Base-by-base conservation (phyloP, 2,888 invertebrate species). In the Xestia rhomboidea region DNA sequence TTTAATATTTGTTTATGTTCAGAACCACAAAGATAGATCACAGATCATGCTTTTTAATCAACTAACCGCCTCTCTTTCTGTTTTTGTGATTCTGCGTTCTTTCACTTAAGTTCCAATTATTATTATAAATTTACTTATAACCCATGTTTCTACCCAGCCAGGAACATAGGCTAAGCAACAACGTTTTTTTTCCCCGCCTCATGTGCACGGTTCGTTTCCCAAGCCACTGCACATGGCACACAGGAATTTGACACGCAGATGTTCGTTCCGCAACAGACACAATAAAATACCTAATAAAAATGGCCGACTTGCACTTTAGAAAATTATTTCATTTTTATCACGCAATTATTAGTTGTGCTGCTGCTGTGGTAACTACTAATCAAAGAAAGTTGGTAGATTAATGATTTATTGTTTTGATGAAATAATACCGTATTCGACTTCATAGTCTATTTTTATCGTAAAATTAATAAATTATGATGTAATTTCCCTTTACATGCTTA, bases 161-260 rank as follows among this genome's bases (percentile, higher is more conserved):
- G 87, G 69, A 77, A 44, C 88, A 88, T 89, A 90, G 89, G 83
- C 76, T 73, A 91, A 91, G 91, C 85, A 89, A 89, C 89, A 88
- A 89, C 83, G 90, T 93, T 79, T 88, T 92, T 92, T 94, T 94
- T 91, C 81, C 84, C 87, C 84, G 88, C 89, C 77, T 90, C 93
- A 92, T 93, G 92, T 92, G 93, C 93, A 95, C 93, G 95, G 93
- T 94, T 93, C 93, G 95, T 87, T 96, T 96, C 96, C 95, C 96
- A 95, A 94, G 92, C 93, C 92, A 96, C 92, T 93, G 95, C 96
- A 96, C 96, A 96, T 96, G 96, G 95, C 95, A 91, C 90, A 88
- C 87, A 94, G 96, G 96, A 96, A 96, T 96, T 96, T 94, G 95
- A 96, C 95, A 95, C 96, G 96, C 96, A 96, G 96, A 96, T 96